Evolutionary conservation across 2,888 invertebrate genomes (phyloP), one percentile per base, ranked within the genome.

Genomic region (Corbicula japonica): DNA sequence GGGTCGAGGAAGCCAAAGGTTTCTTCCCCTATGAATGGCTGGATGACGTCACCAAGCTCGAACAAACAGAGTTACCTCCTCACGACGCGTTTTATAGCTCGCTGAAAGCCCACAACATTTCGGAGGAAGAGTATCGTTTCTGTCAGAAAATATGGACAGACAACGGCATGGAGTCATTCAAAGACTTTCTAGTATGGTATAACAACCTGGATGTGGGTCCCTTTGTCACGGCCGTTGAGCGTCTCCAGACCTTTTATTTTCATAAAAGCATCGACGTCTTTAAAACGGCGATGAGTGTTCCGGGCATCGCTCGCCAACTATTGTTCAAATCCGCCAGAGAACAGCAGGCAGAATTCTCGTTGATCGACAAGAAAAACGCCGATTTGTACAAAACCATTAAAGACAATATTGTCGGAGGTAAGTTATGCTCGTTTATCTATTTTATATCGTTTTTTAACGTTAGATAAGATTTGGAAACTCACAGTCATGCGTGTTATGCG

Each of bases 181-280:
- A 54, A 23, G 84, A 87, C 56, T 87, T 84, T 44, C 72, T 85
- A 3, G 70, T 56, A 10, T 85, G 83, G 77, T 84, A 85, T 34
- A 82, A 80, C 60, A 82, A 80, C 54, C 52, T 75, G 44, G 86
- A 83, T 38, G 76, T 83, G 10, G 60, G 48, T 8, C 83, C 86
- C 1, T 82, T 86, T 56, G 68, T 85, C 23, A 61, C 62, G 23
- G 87, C 85, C 12, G 74, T 85, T 2, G 62, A 74, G 35, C 74
- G 75, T 3, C 66, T 81, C 12, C 73, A 76, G 32, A 28, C 52
- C 1, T 83, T 81, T 70, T 85, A 83, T 41, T 63, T 69, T 26
- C 30, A 78, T 1, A 68, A 76, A 66, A 65, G 70, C 3, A 74
- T 86, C 18, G 84, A 87, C 41, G 70, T 77, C 1, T 68, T 70